Evolutionary conservation across 2,888 invertebrate species (phyloP).

Genomic region (Pachydiplax longipennis): DNA sequence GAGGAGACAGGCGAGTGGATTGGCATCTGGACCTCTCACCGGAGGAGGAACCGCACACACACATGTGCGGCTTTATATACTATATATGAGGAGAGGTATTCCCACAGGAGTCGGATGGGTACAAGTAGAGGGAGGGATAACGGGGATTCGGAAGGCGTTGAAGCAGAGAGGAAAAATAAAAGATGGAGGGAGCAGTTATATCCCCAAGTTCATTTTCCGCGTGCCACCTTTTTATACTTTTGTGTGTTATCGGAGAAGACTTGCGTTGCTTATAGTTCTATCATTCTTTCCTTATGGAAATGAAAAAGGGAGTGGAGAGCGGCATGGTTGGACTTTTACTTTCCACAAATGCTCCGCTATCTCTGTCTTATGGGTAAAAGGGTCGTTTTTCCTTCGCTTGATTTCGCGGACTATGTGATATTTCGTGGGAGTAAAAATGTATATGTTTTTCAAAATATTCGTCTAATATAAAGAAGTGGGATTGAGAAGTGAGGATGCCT

Average conservation of each 20-base stretch:
- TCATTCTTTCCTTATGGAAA: background rate
- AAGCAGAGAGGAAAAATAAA: background rate
- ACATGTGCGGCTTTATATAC: background rate
- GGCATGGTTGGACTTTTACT: background rate
- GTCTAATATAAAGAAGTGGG: too few species aligned
- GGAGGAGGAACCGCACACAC: background rate
- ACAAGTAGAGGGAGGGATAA: background rate
- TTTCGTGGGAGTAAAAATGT: too few species aligned
- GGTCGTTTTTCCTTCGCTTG: too few species aligned
- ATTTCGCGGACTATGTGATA: too few species aligned
- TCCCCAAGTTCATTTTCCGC: constrained; percentile 9
- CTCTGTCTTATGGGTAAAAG: too few species aligned
- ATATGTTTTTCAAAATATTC: too few species aligned
- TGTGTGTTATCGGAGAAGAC: background rate
- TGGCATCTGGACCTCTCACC: constrained; percentile 9
- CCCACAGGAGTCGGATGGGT: too few species aligned
- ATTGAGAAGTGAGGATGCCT: too few species aligned
- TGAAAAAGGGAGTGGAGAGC: background rate
- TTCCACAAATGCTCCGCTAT: too few species aligned
- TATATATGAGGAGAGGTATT: background rate
- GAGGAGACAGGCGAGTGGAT: background rate
- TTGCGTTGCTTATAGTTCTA: too few species aligned
- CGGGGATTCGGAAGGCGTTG: background rate
- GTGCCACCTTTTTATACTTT: background rate
- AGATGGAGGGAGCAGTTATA: background rate